Evolutionary conservation across 64 coral and sea anemone species (phyloP), one percentile per base, ranked within the genome.

Genomic region (Anthopleura sola): DNA sequence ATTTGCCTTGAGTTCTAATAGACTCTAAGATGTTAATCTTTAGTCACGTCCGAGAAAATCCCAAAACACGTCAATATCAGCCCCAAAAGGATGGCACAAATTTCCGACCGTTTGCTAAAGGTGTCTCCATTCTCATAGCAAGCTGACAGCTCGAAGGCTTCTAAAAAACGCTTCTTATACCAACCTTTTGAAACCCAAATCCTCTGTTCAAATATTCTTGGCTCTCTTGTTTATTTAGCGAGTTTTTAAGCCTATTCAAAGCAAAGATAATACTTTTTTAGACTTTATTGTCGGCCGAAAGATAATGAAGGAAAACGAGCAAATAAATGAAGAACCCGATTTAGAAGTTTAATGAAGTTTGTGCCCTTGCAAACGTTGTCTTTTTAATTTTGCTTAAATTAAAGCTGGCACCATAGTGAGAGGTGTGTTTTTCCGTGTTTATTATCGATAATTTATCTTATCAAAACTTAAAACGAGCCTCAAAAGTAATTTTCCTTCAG

Each of bases 91-190:
- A 71, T 71, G 66, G 66, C 66, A 71, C 26, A 71, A 32, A 71
- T 71, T 71, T 71, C 66, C 66, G 66, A 71, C 66, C 66, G n/a
- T 34, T 71, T 71, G 66, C 66, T 71, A 71, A 71, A 71, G 66
- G 66, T 71, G 66, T 71, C 66, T 28, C 66, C 66, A 71, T 71
- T 71, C 66, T 71, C 66, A 71, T 32, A 71, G 66, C n/a, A 2
- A 13, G 28, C 66, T 71, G 66, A 71, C 66, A 71, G 26, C 11
- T 34, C n/a, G 26, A 31, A 34, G 12, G 6, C 66, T 71, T 11
- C 16, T 34, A 10, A 29, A 71, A 71, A 71, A 71, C 66, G 66
- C 66, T 71, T 71, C 26, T 71, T 32, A 71, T 32, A 34, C 24
- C 66, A 28, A 71, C 13, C 28, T 32, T 71, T 0, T 34, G 66